These are phyloP conservation scores for Geophilus truncorum DNA, from an alignment of 2,888 invertebrate species.

Conservation along the genomic window DNA sequence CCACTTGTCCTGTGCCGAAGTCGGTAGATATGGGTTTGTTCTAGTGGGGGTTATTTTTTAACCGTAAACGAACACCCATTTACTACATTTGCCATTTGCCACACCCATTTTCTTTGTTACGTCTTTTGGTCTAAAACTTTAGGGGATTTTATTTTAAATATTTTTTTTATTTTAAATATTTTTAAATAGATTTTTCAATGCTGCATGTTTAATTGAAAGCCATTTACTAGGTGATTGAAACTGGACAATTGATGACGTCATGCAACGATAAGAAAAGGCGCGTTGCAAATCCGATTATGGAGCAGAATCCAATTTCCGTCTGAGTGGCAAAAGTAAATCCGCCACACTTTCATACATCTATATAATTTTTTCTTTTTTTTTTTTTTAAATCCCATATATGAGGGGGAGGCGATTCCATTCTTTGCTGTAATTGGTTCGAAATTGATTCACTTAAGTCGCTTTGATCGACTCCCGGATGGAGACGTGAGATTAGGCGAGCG, in stretches of 20 bases:
- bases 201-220: too few relatives aligned
- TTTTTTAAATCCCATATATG: neutral
- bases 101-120: neutral
- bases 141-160: too few relatives aligned
- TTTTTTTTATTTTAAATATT: too few relatives aligned
- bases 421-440: conserved; percentile 27
- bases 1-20: neutral
- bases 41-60: neutral
- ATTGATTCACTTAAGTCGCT: conserved; percentile 30
- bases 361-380: neutral
- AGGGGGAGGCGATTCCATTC: conserved; percentile 6
- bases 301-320: conserved; percentile 8
- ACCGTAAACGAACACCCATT: neutral
- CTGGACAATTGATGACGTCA: neutral
- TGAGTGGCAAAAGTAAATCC: conserved; percentile 19
- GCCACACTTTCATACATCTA: neutral
- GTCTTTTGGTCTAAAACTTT: too few relatives aligned
- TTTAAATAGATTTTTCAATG: too few relatives aligned
- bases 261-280: neutral
- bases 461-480: conserved; percentile 10
- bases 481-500: conserved; percentile 20
- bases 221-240: too few relatives aligned
- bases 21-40: neutral
- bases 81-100: neutral
- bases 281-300: neutral